A percentile compares a stretch with the other conserved stretches of the same genome.
phyloP scores from a whole-genome alignment of 2,797 vertebrate genomes.

The Micrastur ruficollis region DNA sequence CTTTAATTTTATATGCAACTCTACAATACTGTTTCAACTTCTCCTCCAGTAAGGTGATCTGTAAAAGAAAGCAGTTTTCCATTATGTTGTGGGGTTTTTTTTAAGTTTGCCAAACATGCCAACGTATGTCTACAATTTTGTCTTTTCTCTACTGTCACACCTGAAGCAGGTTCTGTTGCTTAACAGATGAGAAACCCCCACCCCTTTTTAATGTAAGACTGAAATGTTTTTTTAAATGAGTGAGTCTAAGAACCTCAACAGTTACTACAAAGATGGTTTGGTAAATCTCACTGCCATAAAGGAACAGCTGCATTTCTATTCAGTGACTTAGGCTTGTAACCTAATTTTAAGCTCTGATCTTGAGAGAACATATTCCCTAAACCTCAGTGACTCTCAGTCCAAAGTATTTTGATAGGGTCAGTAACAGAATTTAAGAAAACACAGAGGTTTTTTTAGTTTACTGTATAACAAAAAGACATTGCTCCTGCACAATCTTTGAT shows the following conservation, averaged over 20 bases:
- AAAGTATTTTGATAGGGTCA: background rate
- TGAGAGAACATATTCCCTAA: background rate
- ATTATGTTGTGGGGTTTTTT: background rate
- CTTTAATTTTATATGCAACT: constrained; percentile 85
- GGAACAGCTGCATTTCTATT: background rate
- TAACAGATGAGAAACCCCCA: background rate
- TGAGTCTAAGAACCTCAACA: background rate
- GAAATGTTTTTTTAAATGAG: background rate
- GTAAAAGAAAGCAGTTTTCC: background rate
- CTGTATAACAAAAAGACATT: background rate
- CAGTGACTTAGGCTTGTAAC: background rate
- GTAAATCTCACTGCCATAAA: background rate
- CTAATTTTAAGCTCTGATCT: background rate
- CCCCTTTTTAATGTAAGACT: background rate
- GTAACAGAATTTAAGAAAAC: background rate
- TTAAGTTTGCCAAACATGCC: background rate
- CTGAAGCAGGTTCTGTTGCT: background rate
- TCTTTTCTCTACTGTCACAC: background rate
- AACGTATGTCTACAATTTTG: background rate
- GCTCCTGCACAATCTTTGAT: background rate
- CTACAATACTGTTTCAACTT: constrained; percentile 84
- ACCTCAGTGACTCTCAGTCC: background rate
- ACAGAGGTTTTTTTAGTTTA: rapidly evolving
- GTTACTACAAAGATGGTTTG: background rate
- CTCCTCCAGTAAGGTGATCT: constrained; percentile 83